phyloP scores from a whole-genome alignment of 2,888 invertebrate species.

The Eledone cirrhosa region DNA sequence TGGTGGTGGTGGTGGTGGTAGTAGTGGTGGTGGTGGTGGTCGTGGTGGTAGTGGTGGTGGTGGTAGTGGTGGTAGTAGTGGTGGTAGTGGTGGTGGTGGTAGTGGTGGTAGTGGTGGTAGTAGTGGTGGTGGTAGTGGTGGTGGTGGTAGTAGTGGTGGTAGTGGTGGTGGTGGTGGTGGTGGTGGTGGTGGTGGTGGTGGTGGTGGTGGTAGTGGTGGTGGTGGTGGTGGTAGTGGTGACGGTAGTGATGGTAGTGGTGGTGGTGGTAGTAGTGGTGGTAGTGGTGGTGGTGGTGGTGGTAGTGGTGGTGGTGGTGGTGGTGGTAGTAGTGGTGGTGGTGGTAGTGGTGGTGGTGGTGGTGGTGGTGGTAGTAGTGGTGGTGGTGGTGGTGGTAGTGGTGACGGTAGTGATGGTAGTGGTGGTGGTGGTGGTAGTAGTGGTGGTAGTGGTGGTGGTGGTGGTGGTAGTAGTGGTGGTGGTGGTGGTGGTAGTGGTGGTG shows the following conservation, averaged over 20 bases:
- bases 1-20: too few relatives aligned
- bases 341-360: too few relatives aligned
- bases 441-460: slow-evolving; percentile 12
- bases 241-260: not conserved
- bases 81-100: too few relatives aligned
- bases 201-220: slow-evolving; percentile 17
- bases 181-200: not conserved
- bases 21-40: not conserved
- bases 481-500: slow-evolving; percentile 16
- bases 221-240: not conserved
- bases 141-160: too few relatives aligned
- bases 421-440: slow-evolving; percentile 13
- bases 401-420: not conserved
- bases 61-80: slow-evolving; percentile 12
- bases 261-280: slow-evolving; percentile 18
- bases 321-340: slow-evolving; percentile 23
- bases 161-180: too few relatives aligned
- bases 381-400: slow-evolving; percentile 25
- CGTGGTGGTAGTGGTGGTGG: not conserved
- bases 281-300: not conserved
- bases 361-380: slow-evolving; percentile 16
- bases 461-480: slow-evolving; percentile 11
- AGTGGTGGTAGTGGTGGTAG: slow-evolving; percentile 12
- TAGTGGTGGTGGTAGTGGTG: too few relatives aligned
- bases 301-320: not conserved